Base-by-base conservation (phyloP, 2,113 vertebrate species). In the Anolis carolinensis region DNA sequence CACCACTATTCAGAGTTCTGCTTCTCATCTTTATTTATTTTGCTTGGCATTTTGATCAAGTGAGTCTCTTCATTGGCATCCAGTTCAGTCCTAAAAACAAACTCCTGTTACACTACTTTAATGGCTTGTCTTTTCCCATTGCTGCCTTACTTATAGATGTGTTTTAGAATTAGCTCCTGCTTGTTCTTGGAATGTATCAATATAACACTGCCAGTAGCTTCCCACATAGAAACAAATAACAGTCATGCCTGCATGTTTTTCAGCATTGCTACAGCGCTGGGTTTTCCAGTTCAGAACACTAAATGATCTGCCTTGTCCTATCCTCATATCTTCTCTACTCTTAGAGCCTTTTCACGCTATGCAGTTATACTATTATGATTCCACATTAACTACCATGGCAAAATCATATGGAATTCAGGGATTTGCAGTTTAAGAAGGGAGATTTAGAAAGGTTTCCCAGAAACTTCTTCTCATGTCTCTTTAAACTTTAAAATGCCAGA, bases 31-130 rank as follows among this genome's bases (percentile, higher is more conserved):
- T 44, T 50, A 44, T 74, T n/a, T 65, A 32, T 80, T 80, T 80
- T 79, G 25, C n/a, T 85, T 76, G 62, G n/a, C 32, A 36, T 84
- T 76, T 84, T 76, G 82, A 75, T 27, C 32, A 67, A 76, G 62
- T 27, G 44, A 70, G 30, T 81, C 62, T 67, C 62, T 50, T 48
- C 63, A 77, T 4, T 68, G 74, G 25, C 74, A 85, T 78, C 62
- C 23, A 68, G 44, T 30, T 32, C 2, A 18, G n/a, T 50, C 27
- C 30, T 34, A 52, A 76, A 68, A 18, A 21, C 32, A 34, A 65
- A 20, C 63, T 68, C 52, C 16, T 25, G 44, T 77, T 84, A 76
- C 63, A 16, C 13, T 21, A 34, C 59, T 36, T 59, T 1, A 48
- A 13, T 59, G n/a, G 39, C 34, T 75, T 77, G 10, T 84, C 50